phyloP scores from a whole-genome alignment of 2,797 vertebrate species.

The Nyctibius grandis region DNA sequence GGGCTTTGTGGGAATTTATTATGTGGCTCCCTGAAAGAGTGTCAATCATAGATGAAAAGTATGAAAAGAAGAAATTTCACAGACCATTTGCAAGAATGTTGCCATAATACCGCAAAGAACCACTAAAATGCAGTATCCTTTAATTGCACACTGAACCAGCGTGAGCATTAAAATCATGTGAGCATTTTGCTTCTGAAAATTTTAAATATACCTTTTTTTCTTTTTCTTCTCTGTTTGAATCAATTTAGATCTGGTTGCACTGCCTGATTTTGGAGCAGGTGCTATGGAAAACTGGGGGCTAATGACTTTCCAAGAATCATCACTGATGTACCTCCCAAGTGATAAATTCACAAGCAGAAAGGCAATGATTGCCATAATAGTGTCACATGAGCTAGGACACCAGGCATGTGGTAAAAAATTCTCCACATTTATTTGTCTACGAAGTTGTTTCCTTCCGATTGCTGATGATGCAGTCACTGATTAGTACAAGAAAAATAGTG shows the following conservation, averaged over 20 bases:
- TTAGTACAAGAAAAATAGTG: neutral
- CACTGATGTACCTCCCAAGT: conserved; percentile 55
- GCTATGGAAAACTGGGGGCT: conserved; percentile 84
- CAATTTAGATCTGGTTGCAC: conserved; percentile 74
- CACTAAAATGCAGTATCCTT: neutral
- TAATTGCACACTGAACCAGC: neutral
- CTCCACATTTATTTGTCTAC: neutral
- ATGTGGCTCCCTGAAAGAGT: neutral
- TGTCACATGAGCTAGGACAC: conserved; percentile 79
- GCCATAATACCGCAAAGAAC: neutral
- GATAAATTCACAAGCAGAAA: conserved; percentile 51
- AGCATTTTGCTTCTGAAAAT: neutral
- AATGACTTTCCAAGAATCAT: conserved; percentile 69
- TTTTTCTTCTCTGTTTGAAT: conserved; percentile 1
- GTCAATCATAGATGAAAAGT: neutral
- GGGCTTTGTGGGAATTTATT: neutral
- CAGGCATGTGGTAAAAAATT: conserved; percentile 79
- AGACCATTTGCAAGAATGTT: neutral
- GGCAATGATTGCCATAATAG: conserved; percentile 25
- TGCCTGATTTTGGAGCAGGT: conserved; percentile 66
- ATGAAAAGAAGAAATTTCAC: neutral
- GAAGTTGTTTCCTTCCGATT: neutral
- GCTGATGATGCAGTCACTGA: neutral
- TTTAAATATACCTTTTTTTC: neutral
- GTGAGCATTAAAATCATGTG: neutral